A percentile compares a stretch with the other conserved stretches of the same genome.
These are phyloP conservation scores for Brachionus sp. DNA, from an alignment of 1,140 invertebrate species.

Conservation along the genomic window DNA sequence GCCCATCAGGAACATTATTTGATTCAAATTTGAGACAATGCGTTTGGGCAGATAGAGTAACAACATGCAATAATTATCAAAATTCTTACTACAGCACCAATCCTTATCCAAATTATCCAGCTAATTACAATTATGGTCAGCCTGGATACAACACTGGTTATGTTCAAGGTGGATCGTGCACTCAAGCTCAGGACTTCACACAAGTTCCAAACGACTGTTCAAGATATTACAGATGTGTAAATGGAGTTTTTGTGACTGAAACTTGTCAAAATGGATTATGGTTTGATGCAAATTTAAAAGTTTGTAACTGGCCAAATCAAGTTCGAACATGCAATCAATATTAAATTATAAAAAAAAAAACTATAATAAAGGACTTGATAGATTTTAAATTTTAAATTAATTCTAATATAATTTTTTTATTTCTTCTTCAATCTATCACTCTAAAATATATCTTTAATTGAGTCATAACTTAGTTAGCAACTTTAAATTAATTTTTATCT, in stretches of 20 bases:
- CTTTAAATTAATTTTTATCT: too few relatives aligned
- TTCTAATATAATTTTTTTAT: slow-evolving; percentile 53
- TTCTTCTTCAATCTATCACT: too few relatives aligned
- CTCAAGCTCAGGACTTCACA: background rate
- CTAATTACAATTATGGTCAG: background rate
- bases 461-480: too few relatives aligned
- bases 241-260: background rate
- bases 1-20: background rate
- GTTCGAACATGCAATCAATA: background rate
- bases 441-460: too few relatives aligned
- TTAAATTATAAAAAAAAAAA: background rate
- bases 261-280: background rate
- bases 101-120: background rate
- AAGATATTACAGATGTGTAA: slow-evolving; percentile 12
- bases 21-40: background rate
- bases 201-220: background rate
- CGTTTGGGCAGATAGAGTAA: background rate
- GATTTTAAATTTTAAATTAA: too few relatives aligned
- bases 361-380: too few relatives aligned
- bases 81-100: background rate
- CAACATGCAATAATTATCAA: background rate
- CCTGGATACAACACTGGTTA: background rate
- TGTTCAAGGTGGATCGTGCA: background rate
- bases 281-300: background rate
- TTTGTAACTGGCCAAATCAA: slow-evolving; percentile 17